These are phyloP conservation scores for Pterostichus niger DNA, from an alignment of 2,888 invertebrate genomes.

Conservation along the genomic window DNA sequence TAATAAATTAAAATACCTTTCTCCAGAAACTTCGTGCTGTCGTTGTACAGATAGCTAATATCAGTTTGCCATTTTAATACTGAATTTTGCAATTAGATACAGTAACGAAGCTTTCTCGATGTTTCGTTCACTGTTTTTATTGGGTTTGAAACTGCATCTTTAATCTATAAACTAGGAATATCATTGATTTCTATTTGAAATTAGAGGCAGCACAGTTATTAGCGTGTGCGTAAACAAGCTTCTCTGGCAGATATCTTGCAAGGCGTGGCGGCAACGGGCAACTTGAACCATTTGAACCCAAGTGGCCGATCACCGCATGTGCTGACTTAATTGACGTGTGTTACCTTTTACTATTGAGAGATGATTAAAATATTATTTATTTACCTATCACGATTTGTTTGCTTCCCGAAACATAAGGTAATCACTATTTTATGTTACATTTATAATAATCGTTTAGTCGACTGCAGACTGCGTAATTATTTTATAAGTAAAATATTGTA, in stretches of 20 bases:
- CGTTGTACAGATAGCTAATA: neutral
- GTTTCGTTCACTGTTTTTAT: conserved; percentile 55
- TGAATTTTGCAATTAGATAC: conserved; percentile 59
- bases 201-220: conserved; percentile 64
- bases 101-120: conserved; percentile 62
- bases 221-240: conserved; percentile 56
- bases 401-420: conserved; percentile 30
- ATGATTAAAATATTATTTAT: conserved; percentile 50
- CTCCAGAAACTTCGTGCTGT: neutral
- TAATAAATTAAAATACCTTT: conserved; percentile 1
- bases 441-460: conserved; percentile 18
- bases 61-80: conserved; percentile 7
- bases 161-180: conserved; percentile 64
- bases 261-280: conserved; percentile 23
- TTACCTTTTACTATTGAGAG: conserved; percentile 37
- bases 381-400: conserved; percentile 1
- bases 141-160: conserved; percentile 44
- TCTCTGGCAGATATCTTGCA: conserved; percentile 8
- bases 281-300: conserved; percentile 33
- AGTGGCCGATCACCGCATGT: conserved; percentile 61
- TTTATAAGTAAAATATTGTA: conserved; percentile 34
- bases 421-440: conserved; percentile 11
- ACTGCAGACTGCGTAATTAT: conserved; percentile 29
- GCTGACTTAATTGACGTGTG: conserved; percentile 48
- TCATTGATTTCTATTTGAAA: conserved; percentile 66